A percentile compares a stretch with the other conserved stretches of the same genome.
These are phyloP conservation scores for Cactoblastis cactorum DNA, from an alignment of 2,888 invertebrate genomes.

Conservation along the genomic window DNA sequence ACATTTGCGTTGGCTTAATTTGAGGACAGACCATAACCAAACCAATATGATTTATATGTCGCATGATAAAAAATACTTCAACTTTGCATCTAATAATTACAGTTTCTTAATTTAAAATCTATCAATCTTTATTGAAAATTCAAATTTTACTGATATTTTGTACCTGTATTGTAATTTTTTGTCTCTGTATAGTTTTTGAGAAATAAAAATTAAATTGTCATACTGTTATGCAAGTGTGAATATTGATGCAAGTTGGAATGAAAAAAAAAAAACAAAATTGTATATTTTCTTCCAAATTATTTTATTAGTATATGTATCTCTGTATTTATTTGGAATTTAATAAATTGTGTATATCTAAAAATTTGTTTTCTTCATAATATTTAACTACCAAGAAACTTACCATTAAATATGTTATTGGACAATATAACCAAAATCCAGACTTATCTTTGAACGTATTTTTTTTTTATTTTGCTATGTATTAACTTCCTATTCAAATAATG, in stretches of 20 bases:
- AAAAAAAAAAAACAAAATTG: background rate
- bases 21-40: background rate
- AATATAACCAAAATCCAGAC: background rate
- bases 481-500: background rate
- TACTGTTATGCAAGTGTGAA: too few relatives aligned
- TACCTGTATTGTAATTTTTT: background rate
- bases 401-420: background rate
- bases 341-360: background rate
- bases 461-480: background rate
- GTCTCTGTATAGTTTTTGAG: background rate
- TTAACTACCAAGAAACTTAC: background rate
- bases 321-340: background rate
- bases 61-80: slow-evolving; percentile 4
- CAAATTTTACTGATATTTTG: too few relatives aligned
- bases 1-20: background rate
- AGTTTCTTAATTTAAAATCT: too few relatives aligned
- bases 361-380: background rate
- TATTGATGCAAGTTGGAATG: background rate
- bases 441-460: background rate
- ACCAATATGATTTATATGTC: background rate
- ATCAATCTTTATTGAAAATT: too few relatives aligned
- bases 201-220: background rate
- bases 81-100: background rate
- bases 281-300: background rate
- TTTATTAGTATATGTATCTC: background rate